Conservation (phyloP, 2,797 vertebrate genomes). For the Merluccius polli region DNA sequence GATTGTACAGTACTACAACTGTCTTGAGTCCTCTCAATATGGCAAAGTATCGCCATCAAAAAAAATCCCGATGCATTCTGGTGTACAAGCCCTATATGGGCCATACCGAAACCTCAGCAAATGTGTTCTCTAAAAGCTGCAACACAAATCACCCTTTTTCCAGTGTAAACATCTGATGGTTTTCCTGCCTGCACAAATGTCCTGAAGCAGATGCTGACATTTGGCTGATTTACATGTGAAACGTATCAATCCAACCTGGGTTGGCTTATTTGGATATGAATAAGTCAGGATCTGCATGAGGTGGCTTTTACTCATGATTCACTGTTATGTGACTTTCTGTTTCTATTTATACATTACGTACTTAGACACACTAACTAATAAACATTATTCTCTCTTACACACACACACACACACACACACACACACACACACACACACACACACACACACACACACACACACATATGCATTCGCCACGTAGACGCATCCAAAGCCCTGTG, state of each 20-base stretch:
- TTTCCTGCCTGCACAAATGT: constrained; percentile 1
- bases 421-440: neutral
- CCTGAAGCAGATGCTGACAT: neutral
- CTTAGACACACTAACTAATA: neutral
- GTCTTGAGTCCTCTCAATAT: too few species aligned
- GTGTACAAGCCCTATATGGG: neutral
- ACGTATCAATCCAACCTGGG: neutral
- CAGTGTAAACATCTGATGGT: neutral
- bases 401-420: neutral
- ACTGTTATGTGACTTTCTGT: neutral
- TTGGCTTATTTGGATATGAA: neutral
- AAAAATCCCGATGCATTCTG: too few species aligned
- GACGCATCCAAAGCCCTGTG: constrained; percentile 50
- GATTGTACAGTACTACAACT: too few species aligned
- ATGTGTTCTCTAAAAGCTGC: neutral
- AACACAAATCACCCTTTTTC: neutral
- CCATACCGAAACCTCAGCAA: neutral
- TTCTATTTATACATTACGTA: neutral
- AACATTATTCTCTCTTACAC: neutral
- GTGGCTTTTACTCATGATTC: neutral
- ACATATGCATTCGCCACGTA: constrained; percentile 8
- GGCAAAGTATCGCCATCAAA: too few species aligned
- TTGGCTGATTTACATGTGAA: neutral
- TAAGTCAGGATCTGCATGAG: neutral
- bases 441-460: constrained; percentile 13